phyloP scores from a whole-genome alignment of 2,888 invertebrate species.

The Emmelina monodactyla region DNA sequence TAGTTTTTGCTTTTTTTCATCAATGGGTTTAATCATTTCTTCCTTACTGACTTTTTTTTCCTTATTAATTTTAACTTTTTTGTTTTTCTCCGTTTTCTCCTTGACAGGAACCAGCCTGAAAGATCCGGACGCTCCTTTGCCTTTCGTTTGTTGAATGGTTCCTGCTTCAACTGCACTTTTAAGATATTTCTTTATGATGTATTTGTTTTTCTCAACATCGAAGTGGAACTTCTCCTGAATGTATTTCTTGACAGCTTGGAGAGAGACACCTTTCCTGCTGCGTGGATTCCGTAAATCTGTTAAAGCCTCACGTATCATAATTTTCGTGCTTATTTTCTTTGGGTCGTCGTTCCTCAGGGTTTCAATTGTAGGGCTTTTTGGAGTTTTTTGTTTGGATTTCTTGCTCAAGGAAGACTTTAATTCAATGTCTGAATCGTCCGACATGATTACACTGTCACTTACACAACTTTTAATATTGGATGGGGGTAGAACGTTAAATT shows the following conservation, averaged over 20 bases:
- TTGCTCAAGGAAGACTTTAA: constrained; percentile 21
- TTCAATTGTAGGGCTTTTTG: constrained; percentile 21
- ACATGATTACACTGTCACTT: constrained; percentile 14
- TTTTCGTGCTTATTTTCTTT: constrained; percentile 35
- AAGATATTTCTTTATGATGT: constrained; percentile 37
- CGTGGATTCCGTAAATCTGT: constrained; percentile 23
- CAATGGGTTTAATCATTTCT: constrained; percentile 2
- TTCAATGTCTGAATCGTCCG: constrained; percentile 25
- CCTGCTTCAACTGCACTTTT: constrained; percentile 39
- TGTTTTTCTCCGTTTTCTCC: constrained; percentile 21
- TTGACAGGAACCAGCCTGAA: constrained; percentile 34
- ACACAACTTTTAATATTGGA: constrained; percentile 5
- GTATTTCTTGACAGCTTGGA: constrained; percentile 47
- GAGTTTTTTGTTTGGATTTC: constrained; percentile 19
- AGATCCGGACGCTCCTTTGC: constrained; percentile 42
- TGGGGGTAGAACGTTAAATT: constrained; percentile 1
- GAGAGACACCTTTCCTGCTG: constrained; percentile 39
- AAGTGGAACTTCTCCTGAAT: constrained; percentile 32
- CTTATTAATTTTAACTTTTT: constrained; percentile 14
- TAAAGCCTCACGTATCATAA: constrained; percentile 39
- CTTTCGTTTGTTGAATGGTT: constrained; percentile 36
- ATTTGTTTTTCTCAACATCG: constrained; percentile 31
- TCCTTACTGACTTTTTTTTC: constrained; percentile 7
- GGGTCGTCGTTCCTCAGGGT: constrained; percentile 19
- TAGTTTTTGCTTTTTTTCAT: constrained; percentile 5